Evolutionary conservation across 2,797 vertebrate genomes (phyloP), one percentile per base, ranked within the genome.

Genomic region (Eulemur mongoz): DNA sequence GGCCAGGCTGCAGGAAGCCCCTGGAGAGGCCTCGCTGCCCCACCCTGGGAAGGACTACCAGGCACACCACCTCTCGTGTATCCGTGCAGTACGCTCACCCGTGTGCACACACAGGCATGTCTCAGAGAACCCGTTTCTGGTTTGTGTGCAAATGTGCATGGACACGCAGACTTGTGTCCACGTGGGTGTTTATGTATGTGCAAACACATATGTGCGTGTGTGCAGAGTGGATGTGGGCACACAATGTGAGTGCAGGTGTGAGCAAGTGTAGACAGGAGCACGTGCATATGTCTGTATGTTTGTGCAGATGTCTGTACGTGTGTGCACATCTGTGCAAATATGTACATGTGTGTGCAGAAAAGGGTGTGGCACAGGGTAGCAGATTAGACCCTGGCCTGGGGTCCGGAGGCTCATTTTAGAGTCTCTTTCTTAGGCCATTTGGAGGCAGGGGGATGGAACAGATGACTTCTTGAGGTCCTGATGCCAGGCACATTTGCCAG

Each of bases 41-140:
- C 35, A 54, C 32, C 20, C 4, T 3, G 30, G 48, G 45, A 70
- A 61, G 83, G 78, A 69, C n/a, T 82, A 5, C 23, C 0, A 0
- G 57, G 48, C 48, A 23, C 25, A 12, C n/a, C 6, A 0, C 25
- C 9, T 57, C 7, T 0, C 0, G 0, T 38, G 6, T 38, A 13
- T 80, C 86, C n/a, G 1, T 3, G 20, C 15, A 25, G 40, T 38
- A 17, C 72, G 27, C 67, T 85, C 23, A 67, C 40, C 20, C 10
- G 4, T 3, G 20, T 90, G 40, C n/a, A 72, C 22, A 63, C 3
- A 0, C n/a, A 48, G 10, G 15, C 4, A 20, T 83, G 76, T 75
- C 52, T 45, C n/a, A 35, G 70, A 89, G n/a, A 52, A 73, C 43
- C 81, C 69, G n/a, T 30, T 61, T 85, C 61, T 73, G 80, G 48